These are phyloP conservation scores for Tympanoctomys barrerae DNA, from an alignment of 2,797 vertebrate species.

Conservation along the genomic window DNA sequence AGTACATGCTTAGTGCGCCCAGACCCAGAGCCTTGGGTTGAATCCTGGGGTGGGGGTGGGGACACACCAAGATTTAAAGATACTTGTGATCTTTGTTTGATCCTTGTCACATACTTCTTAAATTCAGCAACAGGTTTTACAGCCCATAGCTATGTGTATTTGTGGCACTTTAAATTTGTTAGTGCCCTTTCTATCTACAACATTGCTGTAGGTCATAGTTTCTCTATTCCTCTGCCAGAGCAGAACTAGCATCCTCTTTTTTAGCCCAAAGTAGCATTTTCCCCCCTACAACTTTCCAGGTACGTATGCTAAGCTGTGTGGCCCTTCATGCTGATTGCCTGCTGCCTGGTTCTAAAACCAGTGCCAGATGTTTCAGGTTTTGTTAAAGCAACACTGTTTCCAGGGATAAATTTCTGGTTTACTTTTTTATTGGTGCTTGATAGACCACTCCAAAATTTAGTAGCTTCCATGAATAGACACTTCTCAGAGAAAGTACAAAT, in stretches of 20 bases:
- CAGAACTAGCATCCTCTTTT: not conserved
- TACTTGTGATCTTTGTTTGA: slow-evolving; percentile 26
- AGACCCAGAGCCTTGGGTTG: not conserved
- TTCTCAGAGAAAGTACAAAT: not conserved
- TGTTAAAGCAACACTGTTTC: not conserved
- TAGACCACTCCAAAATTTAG: not conserved
- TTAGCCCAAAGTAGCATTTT: not conserved
- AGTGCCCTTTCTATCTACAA: not conserved
- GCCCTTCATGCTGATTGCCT: not conserved
- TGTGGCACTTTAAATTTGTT: slow-evolving; percentile 19
- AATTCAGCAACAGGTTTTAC: slow-evolving; percentile 12
- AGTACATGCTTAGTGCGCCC: not conserved
- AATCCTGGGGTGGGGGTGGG: not conserved
- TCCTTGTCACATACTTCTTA: slow-evolving; percentile 5
- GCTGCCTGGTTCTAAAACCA: not conserved
- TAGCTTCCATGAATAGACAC: not conserved
- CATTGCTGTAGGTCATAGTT: not conserved
- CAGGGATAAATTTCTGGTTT: slow-evolving; percentile 41
- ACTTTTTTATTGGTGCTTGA: not conserved
- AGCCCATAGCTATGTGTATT: not conserved
- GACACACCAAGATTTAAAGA: not conserved
- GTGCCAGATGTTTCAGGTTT: not conserved
- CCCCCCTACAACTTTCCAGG: not conserved
- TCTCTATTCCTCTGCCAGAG: not conserved
- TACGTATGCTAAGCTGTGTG: not conserved